These are phyloP conservation scores for Orthosia incerta DNA, from an alignment of 2,888 invertebrate species.

Conservation along the genomic window DNA sequence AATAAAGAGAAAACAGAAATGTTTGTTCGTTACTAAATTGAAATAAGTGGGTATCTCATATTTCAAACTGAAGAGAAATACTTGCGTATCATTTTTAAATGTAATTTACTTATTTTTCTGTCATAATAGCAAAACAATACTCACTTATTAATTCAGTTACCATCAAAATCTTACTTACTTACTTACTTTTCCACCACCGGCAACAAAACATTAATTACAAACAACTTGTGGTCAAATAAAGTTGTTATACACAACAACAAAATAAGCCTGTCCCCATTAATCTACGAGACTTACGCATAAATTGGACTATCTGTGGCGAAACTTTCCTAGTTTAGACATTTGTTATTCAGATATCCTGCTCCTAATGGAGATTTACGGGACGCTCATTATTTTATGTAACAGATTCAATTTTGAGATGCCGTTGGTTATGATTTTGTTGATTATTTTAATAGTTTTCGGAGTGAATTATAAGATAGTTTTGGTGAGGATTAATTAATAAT, in stretches of 20 bases:
- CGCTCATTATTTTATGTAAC: slow-evolving; percentile 53
- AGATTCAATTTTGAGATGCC: slow-evolving; percentile 50
- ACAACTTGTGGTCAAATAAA: slow-evolving; percentile 48
- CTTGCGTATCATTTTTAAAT: too few species aligned
- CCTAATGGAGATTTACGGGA: slow-evolving; percentile 62
- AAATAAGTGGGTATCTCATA: too few species aligned
- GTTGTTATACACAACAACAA: slow-evolving; percentile 27
- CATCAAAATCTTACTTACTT: not conserved
- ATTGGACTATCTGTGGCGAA: slow-evolving; percentile 59
- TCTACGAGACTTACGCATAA: slow-evolving; percentile 57
- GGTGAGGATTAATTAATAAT: not conserved
- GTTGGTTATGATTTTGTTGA: slow-evolving; percentile 24
- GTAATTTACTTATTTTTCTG: too few species aligned
- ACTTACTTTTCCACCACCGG: not conserved
- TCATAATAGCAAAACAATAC: not conserved
- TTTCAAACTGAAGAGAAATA: too few species aligned
- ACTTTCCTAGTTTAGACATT: slow-evolving; percentile 64
- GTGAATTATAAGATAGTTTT: not conserved
- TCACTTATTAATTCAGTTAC: not conserved
- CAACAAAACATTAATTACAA: slow-evolving; percentile 23
- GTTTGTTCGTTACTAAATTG: too few species aligned
- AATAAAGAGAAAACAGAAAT: too few species aligned
- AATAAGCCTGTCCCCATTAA: slow-evolving; percentile 61
- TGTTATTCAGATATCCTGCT: slow-evolving; percentile 63
- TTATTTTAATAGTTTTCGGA: not conserved